Percentiles rank a stretch among this genome's conserved stretches.
Conservation (phyloP, 2,888 invertebrate genomes). For the Orgyia antiqua region DNA sequence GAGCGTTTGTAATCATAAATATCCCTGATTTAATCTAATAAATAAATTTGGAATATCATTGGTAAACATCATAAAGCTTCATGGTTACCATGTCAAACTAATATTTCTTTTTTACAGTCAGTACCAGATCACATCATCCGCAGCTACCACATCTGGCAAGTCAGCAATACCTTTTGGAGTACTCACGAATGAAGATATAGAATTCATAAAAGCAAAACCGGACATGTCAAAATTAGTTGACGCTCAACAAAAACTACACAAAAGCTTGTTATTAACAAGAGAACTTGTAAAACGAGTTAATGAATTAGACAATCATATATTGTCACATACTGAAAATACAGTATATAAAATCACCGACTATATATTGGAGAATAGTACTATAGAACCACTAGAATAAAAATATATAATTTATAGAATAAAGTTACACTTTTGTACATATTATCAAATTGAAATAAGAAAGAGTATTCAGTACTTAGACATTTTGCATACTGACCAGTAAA, state of each 20-base stretch:
- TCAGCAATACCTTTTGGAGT: constrained; percentile 54
- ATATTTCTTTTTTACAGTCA: constrained; percentile 51
- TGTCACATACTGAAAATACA: constrained; percentile 45
- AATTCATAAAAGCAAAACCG: constrained; percentile 58
- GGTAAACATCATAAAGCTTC: too few species aligned
- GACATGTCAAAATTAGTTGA: constrained; percentile 54
- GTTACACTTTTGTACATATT: too few species aligned
- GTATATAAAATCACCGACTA: constrained; percentile 50
- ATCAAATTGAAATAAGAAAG: too few species aligned
- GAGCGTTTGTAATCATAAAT: too few species aligned
- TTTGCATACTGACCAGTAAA: too few species aligned
- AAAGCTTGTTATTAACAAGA: constrained; percentile 42
- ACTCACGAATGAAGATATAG: constrained; percentile 62
- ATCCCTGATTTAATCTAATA: too few species aligned
- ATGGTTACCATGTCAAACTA: too few species aligned
- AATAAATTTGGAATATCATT: too few species aligned
- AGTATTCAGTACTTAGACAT: too few species aligned
- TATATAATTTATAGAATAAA: too few species aligned
- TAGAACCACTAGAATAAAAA: constrained; percentile 35
- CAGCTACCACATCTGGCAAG: constrained; percentile 32
- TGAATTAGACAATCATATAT: constrained; percentile 48
- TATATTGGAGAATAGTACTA: constrained; percentile 58
- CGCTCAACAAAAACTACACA: constrained; percentile 51
- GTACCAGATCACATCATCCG: constrained; percentile 26
- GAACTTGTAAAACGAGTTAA: constrained; percentile 40